phyloP scores from a whole-genome alignment of 2,888 invertebrate species.

The Drosophila nr. medialis region DNA sequence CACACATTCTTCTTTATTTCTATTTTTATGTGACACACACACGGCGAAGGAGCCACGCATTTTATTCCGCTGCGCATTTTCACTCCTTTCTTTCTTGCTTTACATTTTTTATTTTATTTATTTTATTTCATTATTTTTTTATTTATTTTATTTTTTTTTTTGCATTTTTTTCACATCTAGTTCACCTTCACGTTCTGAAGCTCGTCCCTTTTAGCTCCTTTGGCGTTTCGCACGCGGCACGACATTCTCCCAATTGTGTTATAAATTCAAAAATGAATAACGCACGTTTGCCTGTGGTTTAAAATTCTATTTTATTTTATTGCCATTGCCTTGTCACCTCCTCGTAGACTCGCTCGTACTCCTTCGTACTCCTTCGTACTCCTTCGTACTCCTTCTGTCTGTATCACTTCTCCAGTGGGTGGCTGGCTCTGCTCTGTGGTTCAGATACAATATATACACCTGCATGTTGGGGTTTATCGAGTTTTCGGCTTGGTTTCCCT shows the following conservation, averaged over 20 bases:
- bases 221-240: slow-evolving; percentile 52
- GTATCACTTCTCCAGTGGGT: not conserved
- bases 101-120: slow-evolving; percentile 1
- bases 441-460: not conserved
- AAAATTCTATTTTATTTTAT: slow-evolving; percentile 77
- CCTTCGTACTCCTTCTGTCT: not conserved
- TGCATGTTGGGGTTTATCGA: not conserved
- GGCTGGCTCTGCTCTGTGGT: not conserved
- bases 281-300: slow-evolving; percentile 79
- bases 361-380: not conserved
- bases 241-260: slow-evolving; percentile 77
- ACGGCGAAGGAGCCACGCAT: slow-evolving; percentile 50
- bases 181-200: slow-evolving; percentile 19
- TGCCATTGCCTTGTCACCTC: slow-evolving; percentile 51
- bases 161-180: slow-evolving; percentile 8
- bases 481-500: slow-evolving; percentile 32
- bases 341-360: not conserved
- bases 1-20: slow-evolving; percentile 62
- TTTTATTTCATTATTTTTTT: not conserved
- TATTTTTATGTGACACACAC: slow-evolving; percentile 64
- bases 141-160: not conserved
- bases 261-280: slow-evolving; percentile 81
- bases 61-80: slow-evolving; percentile 68
- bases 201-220: slow-evolving; percentile 46
- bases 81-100: slow-evolving; percentile 57